Percentiles rank a stretch among this genome's conserved stretches.
Evolutionary conservation across 2,888 invertebrate genomes (phyloP).

Genomic region (Hydroisotoma schaefferi): DNA sequence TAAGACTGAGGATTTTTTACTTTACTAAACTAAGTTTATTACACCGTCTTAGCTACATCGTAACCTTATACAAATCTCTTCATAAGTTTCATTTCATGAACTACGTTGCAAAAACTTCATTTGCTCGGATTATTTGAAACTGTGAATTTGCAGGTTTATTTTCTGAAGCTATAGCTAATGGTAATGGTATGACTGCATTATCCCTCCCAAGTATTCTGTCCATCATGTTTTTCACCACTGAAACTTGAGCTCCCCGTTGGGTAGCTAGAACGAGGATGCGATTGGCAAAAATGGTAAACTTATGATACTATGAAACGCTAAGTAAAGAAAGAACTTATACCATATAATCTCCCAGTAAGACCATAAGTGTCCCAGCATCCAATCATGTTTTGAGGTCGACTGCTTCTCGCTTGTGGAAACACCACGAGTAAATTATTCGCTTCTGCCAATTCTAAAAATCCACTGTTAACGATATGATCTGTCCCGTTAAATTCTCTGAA

Average conservation of each 20-base stretch:
- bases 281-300: neutral
- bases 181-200: neutral
- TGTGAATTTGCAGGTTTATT: no score
- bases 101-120: no score
- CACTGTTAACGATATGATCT: constrained; percentile 39
- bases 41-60: no score
- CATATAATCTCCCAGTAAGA: constrained; percentile 38
- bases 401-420: constrained; percentile 40
- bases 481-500: constrained; percentile 43
- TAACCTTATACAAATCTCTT: no score
- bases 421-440: constrained; percentile 39
- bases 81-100: no score
- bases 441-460: constrained; percentile 45
- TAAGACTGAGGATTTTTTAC: no score
- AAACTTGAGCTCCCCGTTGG: constrained; percentile 38
- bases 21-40: no score
- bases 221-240: constrained; percentile 39
- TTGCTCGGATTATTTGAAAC: no score
- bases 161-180: no score
- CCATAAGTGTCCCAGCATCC: constrained; percentile 48
- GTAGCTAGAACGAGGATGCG: constrained; percentile 31
- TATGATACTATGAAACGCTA: no score
- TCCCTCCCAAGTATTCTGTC: constrained; percentile 33
- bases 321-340: constrained; percentile 18
- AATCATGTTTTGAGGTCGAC: constrained; percentile 31